Base-by-base conservation (phyloP, 2,113 vertebrate genomes). In the Naja naja region DNA sequence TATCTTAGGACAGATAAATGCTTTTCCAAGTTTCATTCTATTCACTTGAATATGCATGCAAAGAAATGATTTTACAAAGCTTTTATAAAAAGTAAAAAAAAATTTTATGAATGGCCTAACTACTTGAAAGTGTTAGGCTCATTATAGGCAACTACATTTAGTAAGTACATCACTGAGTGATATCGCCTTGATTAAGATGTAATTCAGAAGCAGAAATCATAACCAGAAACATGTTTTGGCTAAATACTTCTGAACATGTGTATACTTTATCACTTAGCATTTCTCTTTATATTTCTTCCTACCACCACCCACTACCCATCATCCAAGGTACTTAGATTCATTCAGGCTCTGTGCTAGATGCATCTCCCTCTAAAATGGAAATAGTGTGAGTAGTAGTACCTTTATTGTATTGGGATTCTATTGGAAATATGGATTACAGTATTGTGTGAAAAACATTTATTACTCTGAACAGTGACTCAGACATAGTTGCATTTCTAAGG, bases 391-490 rank as follows among this genome's bases (percentile, higher is more conserved):
- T 92, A 98, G 97, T 97, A 98, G 97, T 97, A 97, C 97, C 96
- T 98, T 97, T 97, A 97, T 98, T 97, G 97, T 96, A 97, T 97
- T 97, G 97, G 97, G 92, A 93, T 93, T 86, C 89, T 97, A 97
- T 97, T 97, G 97, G 97, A 98, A 98, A 98, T 98, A 98, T 97
- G 96, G 98, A 98, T 98, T 97, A 98, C 97, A 97, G 97, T 97
- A 96, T 97, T 97, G 97, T 97, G 97, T 97, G 97, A 97, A 98
- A 97, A 98, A 97, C 98, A 98, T 98, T 98, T 98, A 98, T 98
- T 98, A 98, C 97, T 94, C 97, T 97, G 97, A 98, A 98, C 97
- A 97, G 97, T 98, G 98, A 97, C 97, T 98, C 94, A 96, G 97
- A 97, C 97, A 96, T 97, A 97, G 98, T 97, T 98, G 97, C 97